Evolutionary conservation across 2,888 invertebrate genomes (phyloP).

Genomic region (Ophion costatus): DNA sequence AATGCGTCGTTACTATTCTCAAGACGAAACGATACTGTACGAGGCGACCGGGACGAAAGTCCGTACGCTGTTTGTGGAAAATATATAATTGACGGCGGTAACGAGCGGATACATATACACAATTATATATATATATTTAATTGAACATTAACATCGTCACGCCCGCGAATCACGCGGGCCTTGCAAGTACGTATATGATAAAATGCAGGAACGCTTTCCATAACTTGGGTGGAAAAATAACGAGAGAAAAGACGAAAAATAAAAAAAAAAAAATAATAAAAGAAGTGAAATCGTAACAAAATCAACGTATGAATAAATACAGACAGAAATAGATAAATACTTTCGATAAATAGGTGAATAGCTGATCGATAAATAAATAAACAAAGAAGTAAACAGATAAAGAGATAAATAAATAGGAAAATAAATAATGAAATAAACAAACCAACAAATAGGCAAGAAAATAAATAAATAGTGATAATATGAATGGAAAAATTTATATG

Average conservation of each 20-base stretch:
- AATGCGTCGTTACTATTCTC: slow-evolving; percentile 48
- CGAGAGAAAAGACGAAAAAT: slow-evolving; percentile 12
- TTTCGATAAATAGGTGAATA: neutral
- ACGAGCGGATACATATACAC: neutral
- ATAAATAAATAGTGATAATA: no score
- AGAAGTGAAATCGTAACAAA: no score
- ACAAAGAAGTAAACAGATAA: no score
- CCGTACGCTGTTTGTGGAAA: slow-evolving; percentile 12
- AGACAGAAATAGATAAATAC: no score
- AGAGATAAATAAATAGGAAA: no score
- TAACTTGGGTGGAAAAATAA: slow-evolving; percentile 41
- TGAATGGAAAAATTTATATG: no score
- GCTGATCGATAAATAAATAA: no score
- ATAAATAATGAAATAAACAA: no score
- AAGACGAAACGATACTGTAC: neutral
- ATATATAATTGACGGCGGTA: slow-evolving; percentile 29
- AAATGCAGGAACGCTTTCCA: slow-evolving; percentile 59
- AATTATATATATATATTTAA: neutral
- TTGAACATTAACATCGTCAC: slow-evolving; percentile 58
- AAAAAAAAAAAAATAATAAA: neutral
- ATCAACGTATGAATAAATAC: no score
- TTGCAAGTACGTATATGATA: slow-evolving; percentile 4
- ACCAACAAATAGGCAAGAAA: no score
- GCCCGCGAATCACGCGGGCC: slow-evolving; percentile 53
- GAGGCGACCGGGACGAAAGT: neutral